phyloP scores from a whole-genome alignment of 2,113 vertebrate species.

The Paramormyrops kingsleyae region DNA sequence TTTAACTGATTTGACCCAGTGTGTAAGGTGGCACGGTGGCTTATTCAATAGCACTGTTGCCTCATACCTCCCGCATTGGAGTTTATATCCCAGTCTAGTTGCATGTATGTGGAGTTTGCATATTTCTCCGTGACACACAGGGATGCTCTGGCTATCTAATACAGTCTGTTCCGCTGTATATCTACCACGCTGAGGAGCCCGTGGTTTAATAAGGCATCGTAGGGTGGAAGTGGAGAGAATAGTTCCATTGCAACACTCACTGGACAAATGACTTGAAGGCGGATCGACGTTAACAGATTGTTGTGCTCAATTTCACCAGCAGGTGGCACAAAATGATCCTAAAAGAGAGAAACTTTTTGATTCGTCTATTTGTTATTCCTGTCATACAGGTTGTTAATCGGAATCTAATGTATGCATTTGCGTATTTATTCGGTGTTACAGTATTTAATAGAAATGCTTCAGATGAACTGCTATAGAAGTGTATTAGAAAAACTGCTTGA shows the following conservation, averaged over 20 bases:
- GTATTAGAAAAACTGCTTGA: neutral
- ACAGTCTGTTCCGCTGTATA: neutral
- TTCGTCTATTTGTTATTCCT: neutral
- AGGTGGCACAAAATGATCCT: neutral
- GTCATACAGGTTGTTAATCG: neutral
- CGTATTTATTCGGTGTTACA: neutral
- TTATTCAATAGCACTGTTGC: neutral
- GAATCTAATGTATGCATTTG: neutral
- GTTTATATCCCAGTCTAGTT: neutral
- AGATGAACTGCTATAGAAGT: neutral
- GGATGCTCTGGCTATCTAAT: neutral
- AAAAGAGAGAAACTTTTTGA: neutral
- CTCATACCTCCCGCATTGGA: neutral
- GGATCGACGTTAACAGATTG: neutral
- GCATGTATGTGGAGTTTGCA: neutral
- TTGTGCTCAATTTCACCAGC: neutral
- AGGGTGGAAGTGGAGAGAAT: neutral
- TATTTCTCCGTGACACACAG: neutral
- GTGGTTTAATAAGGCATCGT: neutral
- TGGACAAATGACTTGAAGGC: neutral
- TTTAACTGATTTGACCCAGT: neutral
- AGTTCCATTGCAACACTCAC: neutral
- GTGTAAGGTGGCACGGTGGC: neutral
- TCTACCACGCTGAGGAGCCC: neutral
- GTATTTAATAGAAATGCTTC: neutral